These are phyloP conservation scores for Ophthalmotilapia sp. DNA, from an alignment of 2,113 vertebrate species.

Conservation along the genomic window DNA sequence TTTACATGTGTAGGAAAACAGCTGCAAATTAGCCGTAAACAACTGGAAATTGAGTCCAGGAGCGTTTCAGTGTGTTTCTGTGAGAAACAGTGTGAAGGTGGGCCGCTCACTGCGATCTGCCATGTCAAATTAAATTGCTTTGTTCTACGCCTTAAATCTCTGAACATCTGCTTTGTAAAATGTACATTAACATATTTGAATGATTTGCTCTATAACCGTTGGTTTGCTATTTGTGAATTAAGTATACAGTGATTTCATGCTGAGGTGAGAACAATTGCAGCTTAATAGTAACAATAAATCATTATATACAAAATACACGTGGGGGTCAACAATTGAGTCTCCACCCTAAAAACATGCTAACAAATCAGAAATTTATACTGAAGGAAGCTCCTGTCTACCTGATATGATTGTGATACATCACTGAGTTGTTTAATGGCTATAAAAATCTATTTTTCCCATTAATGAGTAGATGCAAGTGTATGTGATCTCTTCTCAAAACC, in stretches of 20 bases:
- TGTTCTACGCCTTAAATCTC: background rate
- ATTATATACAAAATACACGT: background rate
- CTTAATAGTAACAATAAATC: background rate
- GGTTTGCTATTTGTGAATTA: background rate
- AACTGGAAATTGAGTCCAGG: conserved; percentile 23
- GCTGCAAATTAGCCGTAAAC: conserved; percentile 49
- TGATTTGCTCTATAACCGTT: background rate
- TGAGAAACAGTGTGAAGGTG: background rate
- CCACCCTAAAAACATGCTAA: background rate
- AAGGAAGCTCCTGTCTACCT: background rate
- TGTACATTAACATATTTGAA: background rate
- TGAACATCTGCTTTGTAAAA: conserved; percentile 31
- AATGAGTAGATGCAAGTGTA: conserved; percentile 14
- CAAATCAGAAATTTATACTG: background rate
- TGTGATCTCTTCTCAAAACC: background rate
- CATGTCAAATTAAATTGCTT: background rate
- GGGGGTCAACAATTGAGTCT: background rate
- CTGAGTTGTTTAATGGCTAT: background rate
- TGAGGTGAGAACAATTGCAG: background rate
- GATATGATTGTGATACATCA: background rate
- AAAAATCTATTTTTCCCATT: background rate
- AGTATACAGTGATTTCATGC: background rate
- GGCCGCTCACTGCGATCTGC: background rate
- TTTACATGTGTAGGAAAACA: conserved; percentile 44
- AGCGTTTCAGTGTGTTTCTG: background rate